A percentile compares a stretch with the other conserved stretches of the same genome.
Conservation (phyloP, 2,113 vertebrate genomes). For the Carlito syrichta region DNA sequence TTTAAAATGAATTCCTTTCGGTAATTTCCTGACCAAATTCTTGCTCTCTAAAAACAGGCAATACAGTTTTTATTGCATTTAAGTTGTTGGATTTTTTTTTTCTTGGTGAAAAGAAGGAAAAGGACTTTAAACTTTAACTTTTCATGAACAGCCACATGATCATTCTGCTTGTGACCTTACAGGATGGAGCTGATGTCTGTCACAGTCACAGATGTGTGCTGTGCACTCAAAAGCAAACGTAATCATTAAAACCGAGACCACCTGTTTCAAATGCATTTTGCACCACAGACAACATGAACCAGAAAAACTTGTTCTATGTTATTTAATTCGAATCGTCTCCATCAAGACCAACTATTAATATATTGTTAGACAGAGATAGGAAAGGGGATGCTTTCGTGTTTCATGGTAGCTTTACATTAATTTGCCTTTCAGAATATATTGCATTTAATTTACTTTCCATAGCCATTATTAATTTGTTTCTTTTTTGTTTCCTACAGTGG, state of each 20-base stretch:
- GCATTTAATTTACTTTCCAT: conserved; percentile 34
- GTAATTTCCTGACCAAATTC: conserved; percentile 29
- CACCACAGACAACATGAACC: conserved; percentile 21
- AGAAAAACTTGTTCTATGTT: conserved; percentile 44
- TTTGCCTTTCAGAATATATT: conserved; percentile 52
- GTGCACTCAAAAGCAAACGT: not conserved
- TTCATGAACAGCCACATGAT: conserved; percentile 36
- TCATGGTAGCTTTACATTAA: not conserved
- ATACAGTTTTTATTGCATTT: conserved; percentile 54
- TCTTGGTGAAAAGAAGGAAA: conserved; percentile 61
- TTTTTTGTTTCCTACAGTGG: conserved; percentile 7
- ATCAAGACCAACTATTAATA: conserved; percentile 38
- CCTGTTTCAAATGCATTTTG: conserved; percentile 55
- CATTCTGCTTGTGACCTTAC: conserved; percentile 46
- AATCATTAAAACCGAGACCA: conserved; percentile 49
- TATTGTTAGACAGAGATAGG: conserved; percentile 13
- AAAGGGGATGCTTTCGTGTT: conserved; percentile 22
- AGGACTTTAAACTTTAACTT: conserved; percentile 35
- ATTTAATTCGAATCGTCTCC: conserved; percentile 22
- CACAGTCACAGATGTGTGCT: not conserved
- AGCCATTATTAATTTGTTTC: conserved; percentile 46
- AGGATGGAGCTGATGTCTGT: not conserved
- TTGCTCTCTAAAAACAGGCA: conserved; percentile 50
- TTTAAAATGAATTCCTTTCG: not conserved
- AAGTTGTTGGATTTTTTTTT: not conserved